Conservation (phyloP, 2,797 vertebrate genomes). For the Sphaeramia orbicularis region DNA sequence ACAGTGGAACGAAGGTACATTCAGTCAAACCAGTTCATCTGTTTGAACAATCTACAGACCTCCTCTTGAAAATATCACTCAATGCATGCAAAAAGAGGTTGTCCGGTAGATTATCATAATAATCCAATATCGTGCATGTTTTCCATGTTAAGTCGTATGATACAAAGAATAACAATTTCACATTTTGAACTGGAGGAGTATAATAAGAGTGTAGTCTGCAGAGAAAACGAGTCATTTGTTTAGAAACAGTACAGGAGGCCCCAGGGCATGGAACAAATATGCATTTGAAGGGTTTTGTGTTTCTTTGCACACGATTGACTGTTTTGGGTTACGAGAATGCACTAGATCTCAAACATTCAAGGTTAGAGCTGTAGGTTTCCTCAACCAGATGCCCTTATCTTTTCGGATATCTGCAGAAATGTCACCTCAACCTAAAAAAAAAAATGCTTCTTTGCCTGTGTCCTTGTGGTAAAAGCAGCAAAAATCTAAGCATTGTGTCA, state of each 20-base stretch:
- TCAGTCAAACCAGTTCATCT: slow-evolving; percentile 63
- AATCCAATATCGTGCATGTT: slow-evolving; percentile 66
- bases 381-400: slow-evolving; percentile 22
- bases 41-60: slow-evolving; percentile 72
- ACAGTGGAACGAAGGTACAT: slow-evolving; percentile 54
- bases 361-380: slow-evolving; percentile 39
- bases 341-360: slow-evolving; percentile 33
- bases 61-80: slow-evolving; percentile 52
- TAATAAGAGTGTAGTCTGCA: slow-evolving; percentile 53
- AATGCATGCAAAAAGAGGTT: slow-evolving; percentile 74
- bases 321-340: slow-evolving; percentile 38
- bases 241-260: slow-evolving; percentile 46
- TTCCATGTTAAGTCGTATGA: slow-evolving; percentile 60
- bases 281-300: slow-evolving; percentile 63
- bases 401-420: slow-evolving; percentile 19
- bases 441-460: slow-evolving; percentile 5
- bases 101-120: slow-evolving; percentile 55
- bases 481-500: not conserved
- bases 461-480: slow-evolving; percentile 35
- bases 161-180: slow-evolving; percentile 62
- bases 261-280: slow-evolving; percentile 54
- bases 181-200: slow-evolving; percentile 49
- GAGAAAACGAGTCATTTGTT: slow-evolving; percentile 61
- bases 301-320: slow-evolving; percentile 37
- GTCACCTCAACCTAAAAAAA: slow-evolving; percentile 28